Percentiles rank a stretch among this genome's conserved stretches.
These are phyloP conservation scores for Bellardia pandia DNA, from an alignment of 2,888 invertebrate genomes.

Conservation along the genomic window DNA sequence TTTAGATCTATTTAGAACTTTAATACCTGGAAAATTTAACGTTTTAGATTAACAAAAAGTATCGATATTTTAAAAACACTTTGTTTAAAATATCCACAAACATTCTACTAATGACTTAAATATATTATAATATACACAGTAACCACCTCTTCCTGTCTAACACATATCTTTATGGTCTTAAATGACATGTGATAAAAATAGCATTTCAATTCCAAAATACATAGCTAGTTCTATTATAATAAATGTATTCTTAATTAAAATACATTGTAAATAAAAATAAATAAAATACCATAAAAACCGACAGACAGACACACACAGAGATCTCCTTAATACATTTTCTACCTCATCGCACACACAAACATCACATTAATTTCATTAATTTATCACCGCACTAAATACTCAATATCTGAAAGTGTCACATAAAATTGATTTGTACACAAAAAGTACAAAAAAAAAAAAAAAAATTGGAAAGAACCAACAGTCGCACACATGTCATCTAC, in stretches of 20 bases:
- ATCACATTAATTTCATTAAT: conserved; percentile 68
- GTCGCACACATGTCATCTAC: conserved; percentile 15
- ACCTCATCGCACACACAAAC: conserved; percentile 36
- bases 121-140: not conserved
- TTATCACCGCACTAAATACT: conserved; percentile 67
- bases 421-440: conserved; percentile 69
- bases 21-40: no score
- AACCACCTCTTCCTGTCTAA: not conserved
- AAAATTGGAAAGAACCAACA: conserved; percentile 13
- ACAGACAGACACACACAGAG: not conserved
- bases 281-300: conserved; percentile 20
- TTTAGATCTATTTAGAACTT: no score
- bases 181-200: conserved; percentile 28
- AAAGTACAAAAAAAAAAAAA: conserved; percentile 23
- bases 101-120: not conserved
- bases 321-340: conserved; percentile 41
- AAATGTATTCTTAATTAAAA: conserved; percentile 38
- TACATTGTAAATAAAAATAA: conserved; percentile 21
- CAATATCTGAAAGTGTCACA: conserved; percentile 71
- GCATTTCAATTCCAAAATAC: not conserved
- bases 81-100: not conserved
- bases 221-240: not conserved
- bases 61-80: no score
- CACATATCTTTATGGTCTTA: conserved; percentile 1
- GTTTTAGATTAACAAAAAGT: no score